Evolutionary conservation across 35 echinoderm and acorn worm genomes (phyloP), one percentile per base, ranked within the genome.

Genomic region (Lytechinus pictus): DNA sequence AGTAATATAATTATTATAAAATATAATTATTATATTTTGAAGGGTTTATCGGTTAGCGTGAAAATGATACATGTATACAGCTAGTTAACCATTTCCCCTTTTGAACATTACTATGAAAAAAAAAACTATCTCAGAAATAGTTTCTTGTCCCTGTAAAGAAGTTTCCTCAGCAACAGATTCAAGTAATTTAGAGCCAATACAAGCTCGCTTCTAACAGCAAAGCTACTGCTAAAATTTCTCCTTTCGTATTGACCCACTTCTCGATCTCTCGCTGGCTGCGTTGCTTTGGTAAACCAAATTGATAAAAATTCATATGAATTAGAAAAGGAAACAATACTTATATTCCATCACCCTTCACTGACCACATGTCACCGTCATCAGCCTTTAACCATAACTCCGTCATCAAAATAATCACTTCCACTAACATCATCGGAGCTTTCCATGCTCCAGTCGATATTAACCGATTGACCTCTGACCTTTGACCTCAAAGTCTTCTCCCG

Each of bases 391-490:
- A 58, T 13, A 58, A 9, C 56, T 11, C 56, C 13, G 56, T 13
- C 56, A 58, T 58, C 56, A 58, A 58, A 2, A 44, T 44, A 44
- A 79, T 24, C 16, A 19, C 66, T 79, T 24, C 66, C 66, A 79
- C 66, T 79, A 79, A 79, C 16, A 79, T 8, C 66, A 19, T 21
- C 1, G 61, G 61, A 71, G 61, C 61, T 71, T 14, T 71, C 14
- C 24, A 19, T 19, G 61, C 61, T 71, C 61, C 14, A 71, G 61
- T 19, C 16, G 44, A 29, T 90, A 44, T 44, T 44, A 54, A 90
- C 88, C 88, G 14, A 5, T 90, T 90, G 88, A 90, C 52, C 88
- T 90, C 88, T 21, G 9, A 90, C 88, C 88, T 90, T 44, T 21
- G 9, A 90, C 88, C 88, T 54, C 27, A n/a, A 14, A 90, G 52